Conservation (phyloP, 1,140 invertebrate genomes). For the Drosophila truncata region DNA sequence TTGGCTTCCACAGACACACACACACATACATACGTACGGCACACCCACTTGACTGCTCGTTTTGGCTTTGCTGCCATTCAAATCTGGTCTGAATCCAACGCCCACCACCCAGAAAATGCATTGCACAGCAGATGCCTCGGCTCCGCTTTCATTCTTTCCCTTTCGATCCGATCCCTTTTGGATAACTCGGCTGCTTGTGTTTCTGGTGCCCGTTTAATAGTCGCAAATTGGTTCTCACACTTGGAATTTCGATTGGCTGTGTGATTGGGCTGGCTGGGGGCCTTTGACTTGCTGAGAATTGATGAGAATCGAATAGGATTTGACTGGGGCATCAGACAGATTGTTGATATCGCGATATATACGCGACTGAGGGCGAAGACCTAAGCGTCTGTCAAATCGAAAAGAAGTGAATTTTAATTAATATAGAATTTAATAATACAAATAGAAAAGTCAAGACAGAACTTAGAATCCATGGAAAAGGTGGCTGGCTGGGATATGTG, state of each 20-base stretch:
- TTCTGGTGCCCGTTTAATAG: slow-evolving; percentile 77
- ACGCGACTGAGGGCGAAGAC: not conserved
- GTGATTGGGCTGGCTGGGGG: slow-evolving; percentile 46
- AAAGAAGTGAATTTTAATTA: not conserved
- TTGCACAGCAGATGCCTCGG: slow-evolving; percentile 36
- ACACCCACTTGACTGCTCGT: slow-evolving; percentile 64
- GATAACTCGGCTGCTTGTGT: slow-evolving; percentile 49
- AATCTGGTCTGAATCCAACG: slow-evolving; percentile 39
- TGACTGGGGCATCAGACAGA: slow-evolving; percentile 7
- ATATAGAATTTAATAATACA: too few species aligned
- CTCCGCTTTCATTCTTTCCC: slow-evolving; percentile 41
- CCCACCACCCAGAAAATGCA: slow-evolving; percentile 52
- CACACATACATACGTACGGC: slow-evolving; percentile 7
- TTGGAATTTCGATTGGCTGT: slow-evolving; percentile 63
- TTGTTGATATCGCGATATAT: slow-evolving; percentile 2
- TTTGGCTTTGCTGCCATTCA: slow-evolving; percentile 60
- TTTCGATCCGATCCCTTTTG: slow-evolving; percentile 28
- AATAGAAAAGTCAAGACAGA: too few species aligned
- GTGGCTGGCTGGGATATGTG: slow-evolving; percentile 25
- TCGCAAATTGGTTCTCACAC: slow-evolving; percentile 78
- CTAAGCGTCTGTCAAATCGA: not conserved
- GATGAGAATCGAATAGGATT: slow-evolving; percentile 37
- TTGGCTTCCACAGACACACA: slow-evolving; percentile 18
- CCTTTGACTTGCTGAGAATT: slow-evolving; percentile 39
- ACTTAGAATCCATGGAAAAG: slow-evolving; percentile 14